Evolutionary conservation across 2,888 invertebrate species (phyloP), one percentile per base, ranked within the genome.

Genomic region (Hydroisotoma schaefferi): DNA sequence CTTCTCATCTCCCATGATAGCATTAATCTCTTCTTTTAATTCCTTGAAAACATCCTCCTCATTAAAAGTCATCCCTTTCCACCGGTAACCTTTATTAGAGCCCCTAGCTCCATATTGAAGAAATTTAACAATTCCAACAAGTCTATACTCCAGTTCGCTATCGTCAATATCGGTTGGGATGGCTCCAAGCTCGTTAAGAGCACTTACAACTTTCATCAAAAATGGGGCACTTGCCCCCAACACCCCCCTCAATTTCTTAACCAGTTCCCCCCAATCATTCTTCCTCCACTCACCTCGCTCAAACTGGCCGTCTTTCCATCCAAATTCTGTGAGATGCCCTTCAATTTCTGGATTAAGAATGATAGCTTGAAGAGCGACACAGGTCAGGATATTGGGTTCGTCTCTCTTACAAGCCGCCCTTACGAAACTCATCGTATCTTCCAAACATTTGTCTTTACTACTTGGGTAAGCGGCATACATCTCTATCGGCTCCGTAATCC

Each of bases 11-110:
- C n/a, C n/a, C n/a, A n/a, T n/a, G n/a, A n/a, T n/a, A n/a, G n/a
- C n/a, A n/a, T n/a, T n/a, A n/a, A n/a, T n/a, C n/a, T n/a, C n/a
- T n/a, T n/a, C n/a, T n/a, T n/a, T n/a, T n/a, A n/a, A n/a, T n/a
- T n/a, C n/a, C n/a, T n/a, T n/a, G n/a, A n/a, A 53, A 18, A 53
- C 18, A 2, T 33, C 53, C 2, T 27, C 53, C 25, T 53, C 53
- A 18, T 40, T 26, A 4, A 53, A 15, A 2, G n/a, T 4, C 2
- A 2, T 8, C 4, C 43, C 43, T 4, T 8, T 2, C 53, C 53
- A 53, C n/a, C n/a, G n/a, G n/a, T n/a, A n/a, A n/a, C n/a, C n/a
- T n/a, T n/a, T n/a, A n/a, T n/a, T n/a, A n/a, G n/a, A n/a, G n/a
- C n/a, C n/a, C n/a, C n/a, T n/a, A n/a, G n/a, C n/a, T n/a, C n/a